Evolutionary conservation across 2,888 invertebrate species (phyloP).

Genomic region (Dynastes maya): DNA sequence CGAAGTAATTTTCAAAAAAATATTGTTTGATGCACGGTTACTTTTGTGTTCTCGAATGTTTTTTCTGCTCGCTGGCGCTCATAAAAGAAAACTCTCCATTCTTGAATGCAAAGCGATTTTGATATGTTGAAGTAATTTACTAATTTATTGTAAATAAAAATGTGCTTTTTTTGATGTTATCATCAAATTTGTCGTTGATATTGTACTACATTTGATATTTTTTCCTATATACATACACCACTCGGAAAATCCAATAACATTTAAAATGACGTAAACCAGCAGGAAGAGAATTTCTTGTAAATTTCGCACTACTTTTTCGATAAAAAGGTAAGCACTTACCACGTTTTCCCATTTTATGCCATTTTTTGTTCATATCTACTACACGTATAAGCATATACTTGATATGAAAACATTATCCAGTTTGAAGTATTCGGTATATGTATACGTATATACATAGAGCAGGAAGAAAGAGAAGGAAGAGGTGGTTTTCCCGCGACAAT

Average conservation of each 20-base stretch:
- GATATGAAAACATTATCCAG: constrained; percentile 50
- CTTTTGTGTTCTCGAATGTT: too few relatives aligned
- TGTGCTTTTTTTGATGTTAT: too few relatives aligned
- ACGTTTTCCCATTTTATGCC: constrained; percentile 13
- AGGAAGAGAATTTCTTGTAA: neutral
- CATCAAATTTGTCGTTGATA: too few relatives aligned
- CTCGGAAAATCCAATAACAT: neutral
- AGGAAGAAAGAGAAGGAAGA: constrained; percentile 4
- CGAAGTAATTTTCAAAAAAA: too few relatives aligned
- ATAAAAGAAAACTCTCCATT: too few relatives aligned
- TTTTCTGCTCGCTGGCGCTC: too few relatives aligned
- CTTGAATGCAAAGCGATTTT: too few relatives aligned
- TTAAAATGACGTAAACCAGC: neutral
- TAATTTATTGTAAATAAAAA: too few relatives aligned
- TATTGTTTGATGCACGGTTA: too few relatives aligned
- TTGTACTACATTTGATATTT: too few relatives aligned
- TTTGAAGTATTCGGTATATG: constrained; percentile 46
- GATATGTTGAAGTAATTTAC: too few relatives aligned
- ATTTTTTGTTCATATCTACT: constrained; percentile 20
- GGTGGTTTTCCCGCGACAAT: neutral
- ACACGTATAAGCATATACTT: constrained; percentile 39
- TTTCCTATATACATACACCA: too few relatives aligned
- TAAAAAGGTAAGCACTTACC: constrained; percentile 8
- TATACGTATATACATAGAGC: constrained; percentile 9
- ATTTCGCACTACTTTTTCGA: neutral